These are phyloP conservation scores for Allygus modestus DNA, from an alignment of 2,888 invertebrate species.

Conservation along the genomic window DNA sequence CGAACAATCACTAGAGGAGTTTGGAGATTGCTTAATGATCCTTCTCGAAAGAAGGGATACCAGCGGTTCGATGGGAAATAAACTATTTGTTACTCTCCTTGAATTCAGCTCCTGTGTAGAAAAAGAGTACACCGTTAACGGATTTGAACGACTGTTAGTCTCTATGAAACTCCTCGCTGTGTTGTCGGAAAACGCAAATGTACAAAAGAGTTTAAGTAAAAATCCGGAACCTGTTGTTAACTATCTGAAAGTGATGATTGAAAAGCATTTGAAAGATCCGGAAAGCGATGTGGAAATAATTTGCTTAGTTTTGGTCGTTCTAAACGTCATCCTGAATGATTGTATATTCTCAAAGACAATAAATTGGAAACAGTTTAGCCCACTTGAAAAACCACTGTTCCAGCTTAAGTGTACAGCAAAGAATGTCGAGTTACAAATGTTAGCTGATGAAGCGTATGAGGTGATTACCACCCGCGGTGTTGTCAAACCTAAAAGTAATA, in stretches of 20 bases:
- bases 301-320: conserved; percentile 73
- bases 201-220: conserved; percentile 73
- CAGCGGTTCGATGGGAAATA: conserved; percentile 68
- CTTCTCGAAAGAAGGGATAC: conserved; percentile 73
- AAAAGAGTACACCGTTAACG: conserved; percentile 57
- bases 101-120: conserved; percentile 71
- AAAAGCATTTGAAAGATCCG: conserved; percentile 67
- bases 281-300: conserved; percentile 71
- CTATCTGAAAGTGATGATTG: conserved; percentile 73
- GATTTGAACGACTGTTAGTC: conserved; percentile 72
- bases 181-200: conserved; percentile 72
- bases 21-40: conserved; percentile 75
- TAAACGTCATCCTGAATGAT: conserved; percentile 73
- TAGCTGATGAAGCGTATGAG: conserved; percentile 72
- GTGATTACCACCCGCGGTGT: conserved; percentile 72
- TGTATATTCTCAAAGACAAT: conserved; percentile 68
- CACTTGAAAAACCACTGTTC: conserved; percentile 72
- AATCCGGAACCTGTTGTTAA: conserved; percentile 73
- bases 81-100: conserved; percentile 55
- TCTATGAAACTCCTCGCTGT: conserved; percentile 73
- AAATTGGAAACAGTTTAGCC: conserved; percentile 72
- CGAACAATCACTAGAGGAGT: conserved; percentile 72
- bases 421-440: conserved; percentile 70
- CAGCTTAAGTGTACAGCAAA: conserved; percentile 68
- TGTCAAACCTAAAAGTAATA: conserved; percentile 62